Evolutionary conservation across 2,888 invertebrate species (phyloP).

Genomic region (Deilephila elpenor): DNA sequence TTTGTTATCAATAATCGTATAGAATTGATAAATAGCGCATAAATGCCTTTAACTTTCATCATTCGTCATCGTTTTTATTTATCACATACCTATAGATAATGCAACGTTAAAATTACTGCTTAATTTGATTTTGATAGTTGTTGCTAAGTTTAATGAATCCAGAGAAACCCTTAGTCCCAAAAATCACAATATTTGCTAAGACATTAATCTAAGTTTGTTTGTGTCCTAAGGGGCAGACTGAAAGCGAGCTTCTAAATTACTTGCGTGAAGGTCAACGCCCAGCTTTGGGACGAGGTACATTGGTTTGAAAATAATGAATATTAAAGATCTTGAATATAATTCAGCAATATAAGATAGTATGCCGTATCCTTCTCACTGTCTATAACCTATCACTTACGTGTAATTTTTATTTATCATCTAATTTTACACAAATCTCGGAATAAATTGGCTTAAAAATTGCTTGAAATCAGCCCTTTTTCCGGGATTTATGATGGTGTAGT

Average conservation of each 20-base stretch:
- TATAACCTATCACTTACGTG: too few species aligned
- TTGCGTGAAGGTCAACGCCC: not conserved
- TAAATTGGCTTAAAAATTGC: too few species aligned
- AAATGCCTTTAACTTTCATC: not conserved
- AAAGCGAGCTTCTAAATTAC: constrained; percentile 1
- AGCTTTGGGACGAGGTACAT: not conserved
- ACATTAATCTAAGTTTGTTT: constrained; percentile 17
- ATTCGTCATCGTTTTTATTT: too few species aligned
- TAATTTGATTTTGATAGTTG: not conserved
- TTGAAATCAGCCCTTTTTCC: too few species aligned
- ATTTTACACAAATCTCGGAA: too few species aligned
- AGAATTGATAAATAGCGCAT: too few species aligned
- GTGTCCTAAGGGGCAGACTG: constrained; percentile 5
- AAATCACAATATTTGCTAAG: not conserved
- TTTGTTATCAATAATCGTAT: too few species aligned
- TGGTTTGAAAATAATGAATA: not conserved
- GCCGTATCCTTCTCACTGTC: too few species aligned
- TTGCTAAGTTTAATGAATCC: not conserved
- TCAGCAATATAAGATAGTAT: too few species aligned
- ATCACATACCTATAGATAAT: not conserved
- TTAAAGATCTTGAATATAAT: not conserved
- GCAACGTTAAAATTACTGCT: not conserved
- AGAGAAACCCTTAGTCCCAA: not conserved
- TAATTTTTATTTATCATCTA: too few species aligned
- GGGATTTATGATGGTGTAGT: too few species aligned